Evolutionary conservation across 2,888 invertebrate species (phyloP), one percentile per base, ranked within the genome.

Genomic region (Bedellia somnulentella): DNA sequence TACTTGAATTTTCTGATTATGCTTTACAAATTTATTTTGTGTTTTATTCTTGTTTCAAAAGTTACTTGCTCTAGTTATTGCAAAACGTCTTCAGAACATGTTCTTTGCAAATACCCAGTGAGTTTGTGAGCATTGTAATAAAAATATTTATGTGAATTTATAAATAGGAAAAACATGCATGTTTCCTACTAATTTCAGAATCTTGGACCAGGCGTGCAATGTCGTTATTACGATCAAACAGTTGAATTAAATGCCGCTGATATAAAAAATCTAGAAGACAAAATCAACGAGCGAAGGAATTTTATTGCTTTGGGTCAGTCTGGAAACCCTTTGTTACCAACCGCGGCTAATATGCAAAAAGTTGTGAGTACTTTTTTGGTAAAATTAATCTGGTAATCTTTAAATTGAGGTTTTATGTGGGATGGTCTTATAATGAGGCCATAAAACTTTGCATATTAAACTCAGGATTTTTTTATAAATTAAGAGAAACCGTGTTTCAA

Each of bases 281-380:
- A 47, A 42, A 59, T 73, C 11, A 73, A 75, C 37, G 53, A 58
- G 29, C 52, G 55, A 26, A 51, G 73, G 38, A 59, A 64, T 40
- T 63, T 55, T 35, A 47, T 75, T 15, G 68, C 73, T 9, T 38
- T 44, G 37, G 68, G 70, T 2, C 36, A 46, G 9, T 52, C 61
- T 2, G 55, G 45, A 33, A 44, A 45, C 23, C 15, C 12, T 15
- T 3, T 10, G 15, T 42, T 68, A 10, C 66, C 70, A 1, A 47
- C 49, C 25, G 70, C 68, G 9, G 68, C 68, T 11, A 66, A 75
- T 38, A 73, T 75, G 70, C 61, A 50, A 30, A 63, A 60, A 57
- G 45, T 71, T 32, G 71, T 75, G 38, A 47, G 58, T 39, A n/a
- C n/a, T n/a, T n/a, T n/a, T n/a, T n/a, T n/a, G n/a, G 26, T 22